Evolutionary conservation across 2,113 vertebrate species (phyloP), one percentile per base, ranked within the genome.

Genomic region (Lophochroa leadbeateri): DNA sequence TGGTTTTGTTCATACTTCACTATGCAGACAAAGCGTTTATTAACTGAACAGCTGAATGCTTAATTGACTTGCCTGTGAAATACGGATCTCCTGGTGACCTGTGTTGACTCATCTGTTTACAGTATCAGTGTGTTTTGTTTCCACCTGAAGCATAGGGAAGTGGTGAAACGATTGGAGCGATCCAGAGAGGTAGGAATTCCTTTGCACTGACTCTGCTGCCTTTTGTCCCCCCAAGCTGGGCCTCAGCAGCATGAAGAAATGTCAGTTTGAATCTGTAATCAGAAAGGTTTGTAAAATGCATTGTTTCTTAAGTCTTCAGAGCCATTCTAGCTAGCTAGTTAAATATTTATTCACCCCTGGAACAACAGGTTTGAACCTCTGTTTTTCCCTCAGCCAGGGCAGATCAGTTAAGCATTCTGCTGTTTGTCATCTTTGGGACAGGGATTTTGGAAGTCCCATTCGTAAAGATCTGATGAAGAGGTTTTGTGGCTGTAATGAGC

Each of bases 271-370:
- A 85, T 96, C 85, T 49, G 5, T 90, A 70, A 92, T 90, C 94
- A 49, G 88, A 52, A 28, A 25, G 90, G 25, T 91, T 94, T 85
- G 82, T 29, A 61, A 72, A 69, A 94, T 28, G 44, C 95, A 44
- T 94, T 93, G 94, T 94, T 93, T 58, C 94, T 88, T 11, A n/a
- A 49, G 92, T 49, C 90, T 92, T 11, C 33, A 77, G 94, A 92
- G 93, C 82, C 63, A 16, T 25, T 41, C 76, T 75, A 47, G 69
- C 70, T 46, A 29, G 55, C 33, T 80, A 33, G 95, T 93, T 93
- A 95, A 96, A 96, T 96, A 95, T 97, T 96, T 72, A 91, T 96
- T 78, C 52, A 15, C 44, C 82, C 76, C 71, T 79, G 70, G 86
- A 83, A 70, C 41, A 49, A 17, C 82, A 77, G 85, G 71, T 81